Evolutionary conservation across 2,888 invertebrate genomes (phyloP).

Genomic region (Gymnosoma rotundatum): DNA sequence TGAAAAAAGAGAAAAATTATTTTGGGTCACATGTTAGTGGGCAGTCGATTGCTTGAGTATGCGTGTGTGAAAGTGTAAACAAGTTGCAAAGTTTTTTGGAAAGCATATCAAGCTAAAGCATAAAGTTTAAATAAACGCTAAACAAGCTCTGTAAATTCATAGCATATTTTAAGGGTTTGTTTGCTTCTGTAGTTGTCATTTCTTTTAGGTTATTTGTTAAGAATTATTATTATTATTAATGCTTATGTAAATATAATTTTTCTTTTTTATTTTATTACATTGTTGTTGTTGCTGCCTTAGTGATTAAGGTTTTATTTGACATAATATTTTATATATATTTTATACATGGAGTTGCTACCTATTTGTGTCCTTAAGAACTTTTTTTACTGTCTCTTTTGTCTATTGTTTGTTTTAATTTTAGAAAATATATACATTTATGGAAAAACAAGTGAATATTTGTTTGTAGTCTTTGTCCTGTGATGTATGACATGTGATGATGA

Average conservation of each 20-base stretch:
- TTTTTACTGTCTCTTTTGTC: constrained; percentile 17
- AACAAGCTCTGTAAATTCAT: too few species aligned
- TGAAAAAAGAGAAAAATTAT: too few species aligned
- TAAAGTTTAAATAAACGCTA: constrained; percentile 9
- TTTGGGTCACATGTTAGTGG: too few species aligned
- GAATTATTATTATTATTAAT: constrained; percentile 30
- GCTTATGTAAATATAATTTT: not conserved
- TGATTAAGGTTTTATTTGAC: constrained; percentile 58
- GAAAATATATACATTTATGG: not conserved
- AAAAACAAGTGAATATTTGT: constrained; percentile 3
- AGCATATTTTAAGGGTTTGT: constrained; percentile 45
- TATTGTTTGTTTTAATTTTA: constrained; percentile 14
- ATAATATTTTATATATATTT: constrained; percentile 55
- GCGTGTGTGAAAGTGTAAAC: too few species aligned
- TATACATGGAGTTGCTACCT: constrained; percentile 25
- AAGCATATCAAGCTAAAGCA: too few species aligned
- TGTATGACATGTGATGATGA: constrained; percentile 61
- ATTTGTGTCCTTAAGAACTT: constrained; percentile 29
- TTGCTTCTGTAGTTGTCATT: constrained; percentile 16
- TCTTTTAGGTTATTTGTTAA: constrained; percentile 54
- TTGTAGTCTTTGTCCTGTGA: constrained; percentile 43
- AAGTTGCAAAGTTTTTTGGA: too few species aligned
- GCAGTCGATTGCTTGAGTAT: too few species aligned
- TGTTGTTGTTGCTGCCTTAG: constrained; percentile 43
- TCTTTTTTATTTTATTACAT: not conserved